Evolutionary conservation across 1,140 invertebrate genomes (phyloP).

Genomic region (Thalassaphorura encarpata): DNA sequence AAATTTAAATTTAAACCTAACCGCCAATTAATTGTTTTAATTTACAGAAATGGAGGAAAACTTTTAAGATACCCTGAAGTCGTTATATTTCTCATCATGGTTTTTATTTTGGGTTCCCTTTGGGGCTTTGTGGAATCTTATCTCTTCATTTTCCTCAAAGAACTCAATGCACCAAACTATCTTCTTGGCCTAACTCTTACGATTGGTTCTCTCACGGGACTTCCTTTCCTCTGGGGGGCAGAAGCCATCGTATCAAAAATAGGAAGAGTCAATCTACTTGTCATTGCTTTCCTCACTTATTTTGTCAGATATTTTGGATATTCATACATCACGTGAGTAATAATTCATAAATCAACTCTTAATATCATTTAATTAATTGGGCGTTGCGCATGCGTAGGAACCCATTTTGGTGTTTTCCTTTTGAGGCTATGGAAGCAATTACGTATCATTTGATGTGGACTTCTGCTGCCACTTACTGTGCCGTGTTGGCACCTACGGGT

Average conservation of each 20-base stretch:
- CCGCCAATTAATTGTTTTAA: slow-evolving; percentile 11
- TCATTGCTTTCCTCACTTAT: slow-evolving; percentile 68
- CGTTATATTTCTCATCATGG: slow-evolving; percentile 61
- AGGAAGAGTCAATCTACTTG: slow-evolving; percentile 69
- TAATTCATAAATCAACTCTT: too few relatives aligned
- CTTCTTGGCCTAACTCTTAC: slow-evolving; percentile 70
- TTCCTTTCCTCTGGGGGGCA: slow-evolving; percentile 67
- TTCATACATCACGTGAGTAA: slow-evolving; percentile 64
- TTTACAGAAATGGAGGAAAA: slow-evolving; percentile 17
- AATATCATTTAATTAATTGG: background rate
- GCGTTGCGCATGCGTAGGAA: too few relatives aligned
- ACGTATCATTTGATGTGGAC: slow-evolving; percentile 82
- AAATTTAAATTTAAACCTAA: too few relatives aligned
- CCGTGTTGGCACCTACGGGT: slow-evolving; percentile 63
- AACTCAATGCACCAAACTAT: slow-evolving; percentile 65
- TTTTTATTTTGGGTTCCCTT: slow-evolving; percentile 63
- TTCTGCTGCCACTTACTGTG: slow-evolving; percentile 73
- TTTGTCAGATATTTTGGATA: slow-evolving; percentile 65
- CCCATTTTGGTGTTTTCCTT: slow-evolving; percentile 74
- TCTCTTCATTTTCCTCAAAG: slow-evolving; percentile 69
- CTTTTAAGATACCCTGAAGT: slow-evolving; percentile 46
- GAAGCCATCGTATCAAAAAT: slow-evolving; percentile 67
- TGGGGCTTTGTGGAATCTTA: slow-evolving; percentile 80
- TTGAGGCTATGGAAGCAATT: slow-evolving; percentile 72
- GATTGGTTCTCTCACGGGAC: slow-evolving; percentile 64